phyloP scores from a whole-genome alignment of 2,113 vertebrate genomes.

The Vulpes lagopus region DNA sequence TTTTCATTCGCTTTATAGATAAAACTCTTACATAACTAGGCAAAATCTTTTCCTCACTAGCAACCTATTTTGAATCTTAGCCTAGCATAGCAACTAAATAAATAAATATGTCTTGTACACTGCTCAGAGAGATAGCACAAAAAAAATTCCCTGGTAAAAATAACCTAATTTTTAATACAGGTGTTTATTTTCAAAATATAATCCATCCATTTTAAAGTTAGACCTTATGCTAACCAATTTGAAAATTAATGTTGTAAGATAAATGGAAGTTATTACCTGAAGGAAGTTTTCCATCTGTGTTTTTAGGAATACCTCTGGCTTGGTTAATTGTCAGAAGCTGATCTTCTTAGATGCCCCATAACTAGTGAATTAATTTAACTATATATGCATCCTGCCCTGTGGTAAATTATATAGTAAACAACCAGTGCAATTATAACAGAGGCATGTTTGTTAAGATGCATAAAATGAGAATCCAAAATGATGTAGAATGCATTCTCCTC shows the following conservation, averaged over 20 bases:
- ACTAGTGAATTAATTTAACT: slow-evolving; percentile 60
- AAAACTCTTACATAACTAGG: slow-evolving; percentile 72
- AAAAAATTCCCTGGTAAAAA: slow-evolving; percentile 48
- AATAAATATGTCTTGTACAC: slow-evolving; percentile 55
- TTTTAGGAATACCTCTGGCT: slow-evolving; percentile 68
- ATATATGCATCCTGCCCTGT: not conserved
- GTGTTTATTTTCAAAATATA: slow-evolving; percentile 65
- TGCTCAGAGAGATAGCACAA: slow-evolving; percentile 59
- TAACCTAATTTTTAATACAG: slow-evolving; percentile 45
- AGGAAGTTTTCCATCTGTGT: slow-evolving; percentile 63
- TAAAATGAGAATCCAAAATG: slow-evolving; percentile 43
- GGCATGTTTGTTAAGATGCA: not conserved
- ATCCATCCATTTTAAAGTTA: slow-evolving; percentile 63
- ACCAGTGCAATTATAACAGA: slow-evolving; percentile 5
- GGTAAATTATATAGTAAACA: slow-evolving; percentile 52
- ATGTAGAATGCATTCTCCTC: not conserved
- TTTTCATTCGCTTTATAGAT: slow-evolving; percentile 56
- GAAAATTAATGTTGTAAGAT: slow-evolving; percentile 72
- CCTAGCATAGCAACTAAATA: slow-evolving; percentile 44
- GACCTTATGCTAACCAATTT: slow-evolving; percentile 49
- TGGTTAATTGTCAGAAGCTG: slow-evolving; percentile 52
- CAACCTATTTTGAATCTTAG: slow-evolving; percentile 72
- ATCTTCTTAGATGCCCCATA: slow-evolving; percentile 40
- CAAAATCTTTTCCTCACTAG: slow-evolving; percentile 66
- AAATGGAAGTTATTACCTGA: slow-evolving; percentile 61